Conservation (phyloP, 2,113 vertebrate genomes). For the Mus pahari region DNA sequence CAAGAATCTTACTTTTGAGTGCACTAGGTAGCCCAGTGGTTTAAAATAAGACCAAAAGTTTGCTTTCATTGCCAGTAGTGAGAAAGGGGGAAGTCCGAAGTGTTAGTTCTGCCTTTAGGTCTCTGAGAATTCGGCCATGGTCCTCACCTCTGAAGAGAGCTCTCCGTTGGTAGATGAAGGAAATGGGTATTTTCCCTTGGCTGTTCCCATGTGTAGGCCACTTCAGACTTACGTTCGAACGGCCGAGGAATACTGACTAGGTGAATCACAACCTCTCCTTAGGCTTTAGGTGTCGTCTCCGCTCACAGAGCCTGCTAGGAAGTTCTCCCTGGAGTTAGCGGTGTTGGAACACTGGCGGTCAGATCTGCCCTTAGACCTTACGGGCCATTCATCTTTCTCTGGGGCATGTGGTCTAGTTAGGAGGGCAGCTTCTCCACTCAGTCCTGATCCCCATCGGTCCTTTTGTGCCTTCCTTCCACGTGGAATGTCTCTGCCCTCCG, state of each 20-base stretch:
- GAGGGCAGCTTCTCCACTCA: neutral
- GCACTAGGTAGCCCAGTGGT: neutral
- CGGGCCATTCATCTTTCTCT: neutral
- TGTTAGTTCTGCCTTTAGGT: neutral
- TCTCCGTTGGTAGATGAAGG: conserved; percentile 15
- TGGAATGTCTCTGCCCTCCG: neutral
- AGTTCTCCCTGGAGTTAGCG: neutral
- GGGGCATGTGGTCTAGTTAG: neutral
- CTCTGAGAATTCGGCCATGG: neutral
- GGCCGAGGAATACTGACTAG: neutral
- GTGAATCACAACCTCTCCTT: neutral
- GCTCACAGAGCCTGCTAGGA: neutral
- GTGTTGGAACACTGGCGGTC: neutral
- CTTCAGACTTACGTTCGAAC: neutral
- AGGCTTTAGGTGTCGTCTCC: neutral
- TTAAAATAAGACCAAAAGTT: neutral
- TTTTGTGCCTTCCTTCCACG: neutral
- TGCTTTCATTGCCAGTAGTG: neutral
- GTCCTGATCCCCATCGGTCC: neutral
- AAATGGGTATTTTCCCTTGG: neutral
- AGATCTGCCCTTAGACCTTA: neutral
- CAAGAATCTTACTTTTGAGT: neutral
- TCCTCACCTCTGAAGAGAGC: conserved; percentile 36
- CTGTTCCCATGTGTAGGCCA: neutral
- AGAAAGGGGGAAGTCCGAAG: neutral